phyloP scores from a whole-genome alignment of 2,797 vertebrate species.

The Danio albolineatus region DNA sequence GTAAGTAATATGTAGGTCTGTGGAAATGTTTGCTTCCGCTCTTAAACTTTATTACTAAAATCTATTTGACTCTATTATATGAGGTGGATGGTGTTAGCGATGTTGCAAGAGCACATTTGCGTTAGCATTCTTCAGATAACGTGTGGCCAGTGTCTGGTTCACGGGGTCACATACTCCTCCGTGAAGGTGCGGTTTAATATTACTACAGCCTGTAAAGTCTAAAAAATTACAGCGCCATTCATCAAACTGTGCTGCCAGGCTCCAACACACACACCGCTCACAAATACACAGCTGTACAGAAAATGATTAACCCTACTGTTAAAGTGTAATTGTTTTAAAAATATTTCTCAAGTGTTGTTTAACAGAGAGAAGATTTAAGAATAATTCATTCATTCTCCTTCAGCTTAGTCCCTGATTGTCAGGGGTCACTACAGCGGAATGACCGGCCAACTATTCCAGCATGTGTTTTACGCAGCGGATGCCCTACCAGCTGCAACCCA shows the following conservation, averaged over 20 bases:
- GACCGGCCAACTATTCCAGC: too few relatives aligned
- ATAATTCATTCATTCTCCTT: too few relatives aligned
- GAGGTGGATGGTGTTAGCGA: neutral
- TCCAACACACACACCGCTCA: constrained; percentile 75
- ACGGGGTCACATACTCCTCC: neutral
- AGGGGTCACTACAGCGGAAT: too few relatives aligned
- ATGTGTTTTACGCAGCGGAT: too few relatives aligned
- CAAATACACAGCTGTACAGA: constrained; percentile 59
- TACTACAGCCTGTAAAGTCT: neutral
- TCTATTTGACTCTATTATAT: neutral
- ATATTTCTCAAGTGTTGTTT: too few relatives aligned
- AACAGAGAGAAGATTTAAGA: too few relatives aligned
- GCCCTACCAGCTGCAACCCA: too few relatives aligned
- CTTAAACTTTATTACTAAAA: neutral
- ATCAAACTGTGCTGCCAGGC: constrained; percentile 57
- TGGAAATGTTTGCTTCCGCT: neutral
- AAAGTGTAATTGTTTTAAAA: too few relatives aligned
- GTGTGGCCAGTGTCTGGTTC: neutral
- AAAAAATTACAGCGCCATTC: constrained; percentile 10
- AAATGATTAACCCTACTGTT: too few relatives aligned
- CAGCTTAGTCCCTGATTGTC: too few relatives aligned
- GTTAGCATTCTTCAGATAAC: constrained; percentile 22
- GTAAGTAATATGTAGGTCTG: too few relatives aligned
- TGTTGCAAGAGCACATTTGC: constrained; percentile 25
- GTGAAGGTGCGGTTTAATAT: neutral